These are phyloP conservation scores for Aphelinus certus DNA, from an alignment of 1,140 invertebrate genomes.

Conservation along the genomic window DNA sequence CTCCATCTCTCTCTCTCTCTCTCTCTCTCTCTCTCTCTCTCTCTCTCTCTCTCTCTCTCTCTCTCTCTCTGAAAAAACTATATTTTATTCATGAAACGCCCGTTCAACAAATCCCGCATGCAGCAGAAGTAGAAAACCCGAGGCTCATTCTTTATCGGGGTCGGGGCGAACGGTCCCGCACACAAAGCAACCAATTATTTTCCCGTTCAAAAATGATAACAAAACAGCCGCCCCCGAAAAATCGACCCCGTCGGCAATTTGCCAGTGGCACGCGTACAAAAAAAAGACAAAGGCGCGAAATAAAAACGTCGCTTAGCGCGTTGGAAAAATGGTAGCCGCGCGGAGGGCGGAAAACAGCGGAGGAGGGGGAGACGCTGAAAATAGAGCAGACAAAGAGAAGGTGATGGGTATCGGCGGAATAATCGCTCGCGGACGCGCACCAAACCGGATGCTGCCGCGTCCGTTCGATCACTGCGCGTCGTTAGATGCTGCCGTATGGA, in stretches of 20 bases:
- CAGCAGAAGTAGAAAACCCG: too few species aligned
- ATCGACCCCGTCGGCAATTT: background rate
- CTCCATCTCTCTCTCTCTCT: too few species aligned
- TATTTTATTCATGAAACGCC: too few species aligned
- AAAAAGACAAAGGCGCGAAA: slow-evolving; percentile 6
- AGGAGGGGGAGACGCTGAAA: slow-evolving; percentile 9
- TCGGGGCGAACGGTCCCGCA: too few species aligned
- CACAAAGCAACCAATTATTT: slow-evolving; percentile 3
- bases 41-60: too few species aligned
- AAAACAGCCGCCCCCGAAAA: background rate
- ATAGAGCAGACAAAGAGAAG: slow-evolving; percentile 18
- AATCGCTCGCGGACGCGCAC: slow-evolving; percentile 30
- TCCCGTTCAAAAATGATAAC: background rate
- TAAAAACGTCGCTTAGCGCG: slow-evolving; percentile 20
- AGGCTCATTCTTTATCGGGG: too few species aligned
- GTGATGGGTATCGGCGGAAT: slow-evolving; percentile 25
- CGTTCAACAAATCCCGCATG: too few species aligned
- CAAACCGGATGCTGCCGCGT: slow-evolving; percentile 33
- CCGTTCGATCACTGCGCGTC: slow-evolving; percentile 4
- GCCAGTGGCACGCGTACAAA: background rate
- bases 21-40: too few species aligned
- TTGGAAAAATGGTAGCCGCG: background rate
- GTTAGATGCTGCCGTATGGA: background rate
- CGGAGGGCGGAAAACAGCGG: background rate
- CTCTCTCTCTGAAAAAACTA: too few species aligned